phyloP scores from a whole-genome alignment of 2,888 invertebrate species.

The Mythimna impura region DNA sequence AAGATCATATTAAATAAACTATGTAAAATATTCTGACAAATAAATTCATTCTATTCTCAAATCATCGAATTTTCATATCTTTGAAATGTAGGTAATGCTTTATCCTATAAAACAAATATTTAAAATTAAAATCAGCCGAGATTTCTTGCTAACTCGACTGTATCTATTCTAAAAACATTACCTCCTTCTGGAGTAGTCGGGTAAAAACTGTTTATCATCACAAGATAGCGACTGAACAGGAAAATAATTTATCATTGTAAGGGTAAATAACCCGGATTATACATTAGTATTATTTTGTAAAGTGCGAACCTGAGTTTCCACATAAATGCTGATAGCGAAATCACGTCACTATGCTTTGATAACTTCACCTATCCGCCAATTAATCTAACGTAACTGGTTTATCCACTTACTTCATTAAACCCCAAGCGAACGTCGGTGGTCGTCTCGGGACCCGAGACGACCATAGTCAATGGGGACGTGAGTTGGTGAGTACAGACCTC shows the following conservation, averaged over 20 bases:
- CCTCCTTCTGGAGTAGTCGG: too few relatives aligned
- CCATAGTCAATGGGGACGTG: too few relatives aligned
- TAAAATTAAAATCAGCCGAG: neutral
- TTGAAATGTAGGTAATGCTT: neutral
- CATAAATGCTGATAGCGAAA: neutral
- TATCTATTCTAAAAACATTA: neutral
- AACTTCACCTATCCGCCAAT: neutral
- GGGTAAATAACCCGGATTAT: constrained; percentile 25
- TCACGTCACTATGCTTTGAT: neutral
- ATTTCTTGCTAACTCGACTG: neutral
- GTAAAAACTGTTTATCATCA: neutral
- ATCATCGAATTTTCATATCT: neutral
- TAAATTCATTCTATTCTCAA: neutral
- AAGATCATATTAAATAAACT: too few relatives aligned
- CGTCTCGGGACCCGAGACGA: too few relatives aligned
- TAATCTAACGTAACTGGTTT: too few relatives aligned
- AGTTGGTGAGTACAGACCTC: too few relatives aligned
- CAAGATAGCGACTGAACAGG: neutral
- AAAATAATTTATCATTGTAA: constrained; percentile 6
- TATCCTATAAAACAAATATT: neutral
- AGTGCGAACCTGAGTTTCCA: neutral
- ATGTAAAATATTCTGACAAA: too few relatives aligned
- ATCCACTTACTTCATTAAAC: too few relatives aligned
- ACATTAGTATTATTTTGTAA: neutral
- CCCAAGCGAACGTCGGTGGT: too few relatives aligned